Evolutionary conservation across 2,113 vertebrate genomes (phyloP), one percentile per base, ranked within the genome.

Genomic region (Chionomys nivalis): DNA sequence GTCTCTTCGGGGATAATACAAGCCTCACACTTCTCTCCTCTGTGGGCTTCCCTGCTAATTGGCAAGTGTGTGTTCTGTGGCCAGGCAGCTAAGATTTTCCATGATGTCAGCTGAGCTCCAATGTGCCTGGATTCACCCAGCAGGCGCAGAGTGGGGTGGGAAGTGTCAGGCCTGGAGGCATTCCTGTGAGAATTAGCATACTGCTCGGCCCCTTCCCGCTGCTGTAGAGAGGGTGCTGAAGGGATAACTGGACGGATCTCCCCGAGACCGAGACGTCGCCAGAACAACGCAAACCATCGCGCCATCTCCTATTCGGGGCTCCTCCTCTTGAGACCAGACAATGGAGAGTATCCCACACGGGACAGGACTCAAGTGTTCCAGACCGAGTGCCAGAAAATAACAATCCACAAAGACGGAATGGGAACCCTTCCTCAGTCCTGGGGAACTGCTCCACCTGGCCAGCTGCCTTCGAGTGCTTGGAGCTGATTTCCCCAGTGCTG

Each of bases 31-130:
- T 91, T 89, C 75, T 68, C 33, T 33, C 16, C n/a, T 49, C 58
- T 31, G 36, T 19, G 52, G 65, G 90, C 92, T 90, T 52, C 24
- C 77, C 5, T 3, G 89, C 78, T 87, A 75, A 78, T 42, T 85
- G 96, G 92, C 88, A 85, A 70, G 90, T 5, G 4, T 5, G 2
- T 0, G 36, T 78, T 88, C 93, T 81, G 19, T 4, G 77, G 36
- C 0, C 0, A 19, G 17, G 42, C 73, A 31, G 91, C 86, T 87
- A 44, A 93, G 89, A 47, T 77, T 97, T 96, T 93, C 96, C 93
- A 10, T 91, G 96, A 93, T 42, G 49, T 89, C 89, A 72, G 87
- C 96, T 47, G 72, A 92, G 42, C 83, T 87, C 91, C 7, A 3
- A 81, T 11, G 2, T 28, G n/a, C 61, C 90, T 66, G 86, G 89